Conservation (phyloP, 1,140 invertebrate genomes). For the Drosophila willistoni region DNA sequence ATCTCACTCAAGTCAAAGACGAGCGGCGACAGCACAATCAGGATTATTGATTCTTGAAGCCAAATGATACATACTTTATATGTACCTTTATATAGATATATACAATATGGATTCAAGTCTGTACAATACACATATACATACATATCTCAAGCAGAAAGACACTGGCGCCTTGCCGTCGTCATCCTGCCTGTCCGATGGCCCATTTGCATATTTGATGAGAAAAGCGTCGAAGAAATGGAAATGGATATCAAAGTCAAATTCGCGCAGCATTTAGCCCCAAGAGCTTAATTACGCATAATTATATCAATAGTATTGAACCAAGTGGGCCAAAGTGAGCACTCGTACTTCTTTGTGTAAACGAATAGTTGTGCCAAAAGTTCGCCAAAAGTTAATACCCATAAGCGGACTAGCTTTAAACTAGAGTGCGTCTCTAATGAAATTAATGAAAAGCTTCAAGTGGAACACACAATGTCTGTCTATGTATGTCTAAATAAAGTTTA, state of each 20-base stretch:
- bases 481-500: not conserved
- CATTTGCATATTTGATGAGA: conserved; percentile 58
- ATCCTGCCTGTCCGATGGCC: not conserved
- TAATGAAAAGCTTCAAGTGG: not conserved
- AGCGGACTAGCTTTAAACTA: not conserved
- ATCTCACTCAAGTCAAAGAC: conserved; percentile 33
- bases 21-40: conserved; percentile 19
- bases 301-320: not conserved
- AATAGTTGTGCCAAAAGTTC: not conserved
- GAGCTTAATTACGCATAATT: conserved; percentile 28
- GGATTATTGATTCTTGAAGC: conserved; percentile 43
- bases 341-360: not conserved
- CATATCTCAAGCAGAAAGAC: not conserved
- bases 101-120: not conserved
- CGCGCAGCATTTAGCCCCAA: conserved; percentile 16
- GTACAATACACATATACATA: not conserved
- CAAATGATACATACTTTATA: conserved; percentile 12
- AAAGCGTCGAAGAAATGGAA: conserved; percentile 5
- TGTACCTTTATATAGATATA: too few species aligned
- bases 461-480: not conserved
- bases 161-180: not conserved
- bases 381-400: not conserved
- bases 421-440: not conserved
- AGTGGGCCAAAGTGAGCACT: not conserved
- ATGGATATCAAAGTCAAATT: conserved; percentile 29